A percentile compares a stretch with the other conserved stretches of the same genome.
Evolutionary conservation across 2,888 invertebrate species (phyloP).

Genomic region (Polyploca ridens): DNA sequence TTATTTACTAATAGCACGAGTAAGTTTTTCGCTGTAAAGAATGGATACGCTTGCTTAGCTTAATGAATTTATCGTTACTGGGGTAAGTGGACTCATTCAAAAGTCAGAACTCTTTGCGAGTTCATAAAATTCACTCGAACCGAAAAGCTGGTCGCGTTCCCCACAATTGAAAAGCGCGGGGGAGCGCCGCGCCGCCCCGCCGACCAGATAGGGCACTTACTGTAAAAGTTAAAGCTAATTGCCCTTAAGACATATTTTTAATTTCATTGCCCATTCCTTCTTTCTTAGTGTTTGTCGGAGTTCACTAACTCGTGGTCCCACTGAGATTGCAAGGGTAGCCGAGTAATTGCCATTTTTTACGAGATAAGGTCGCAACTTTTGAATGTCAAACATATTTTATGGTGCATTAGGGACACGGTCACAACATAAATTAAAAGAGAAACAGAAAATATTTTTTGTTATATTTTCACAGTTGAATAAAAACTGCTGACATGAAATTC

Average conservation of each 20-base stretch:
- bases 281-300: conserved; percentile 78
- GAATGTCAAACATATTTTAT: conserved; percentile 81
- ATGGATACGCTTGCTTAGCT: conserved; percentile 19
- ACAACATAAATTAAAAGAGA: conserved; percentile 3
- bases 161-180: conserved; percentile 82
- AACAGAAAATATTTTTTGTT: neutral
- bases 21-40: neutral
- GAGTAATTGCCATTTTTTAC: conserved; percentile 80
- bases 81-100: conserved; percentile 66
- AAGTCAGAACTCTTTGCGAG: conserved; percentile 71
- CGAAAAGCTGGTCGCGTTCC: conserved; percentile 72
- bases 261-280: conserved; percentile 84
- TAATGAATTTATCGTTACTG: conserved; percentile 13
- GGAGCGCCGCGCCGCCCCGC: conserved; percentile 52
- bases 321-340: conserved; percentile 70
- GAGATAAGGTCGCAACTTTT: conserved; percentile 80
- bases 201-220: conserved; percentile 81
- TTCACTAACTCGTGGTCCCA: conserved; percentile 69
- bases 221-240: conserved; percentile 85
- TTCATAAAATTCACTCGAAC: conserved; percentile 80
- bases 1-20: neutral
- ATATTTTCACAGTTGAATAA: neutral
- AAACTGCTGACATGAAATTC: neutral
- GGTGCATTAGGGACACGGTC: conserved; percentile 46
- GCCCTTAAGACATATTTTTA: conserved; percentile 86